Conservation (phyloP, 2,113 vertebrate genomes). For the Spermophilus dauricus region DNA sequence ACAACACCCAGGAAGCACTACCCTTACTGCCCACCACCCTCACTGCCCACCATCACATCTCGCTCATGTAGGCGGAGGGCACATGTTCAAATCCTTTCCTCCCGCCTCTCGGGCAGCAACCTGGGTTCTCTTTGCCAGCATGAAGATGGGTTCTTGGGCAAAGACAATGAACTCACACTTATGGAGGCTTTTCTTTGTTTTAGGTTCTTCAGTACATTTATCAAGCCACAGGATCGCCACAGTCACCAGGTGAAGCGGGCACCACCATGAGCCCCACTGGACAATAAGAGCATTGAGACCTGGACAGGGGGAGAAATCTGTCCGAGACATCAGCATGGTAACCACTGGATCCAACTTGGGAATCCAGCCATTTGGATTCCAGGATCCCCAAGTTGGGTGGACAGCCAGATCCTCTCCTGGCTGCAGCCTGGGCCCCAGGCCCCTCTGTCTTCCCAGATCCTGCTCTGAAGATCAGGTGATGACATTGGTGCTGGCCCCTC, state of each 20-base stretch:
- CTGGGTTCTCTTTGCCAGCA: neutral
- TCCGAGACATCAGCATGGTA: neutral
- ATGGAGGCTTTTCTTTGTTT: neutral
- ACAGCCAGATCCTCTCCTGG: neutral
- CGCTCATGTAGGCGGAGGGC: neutral
- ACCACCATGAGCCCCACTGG: neutral
- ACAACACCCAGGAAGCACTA: rapidly evolving
- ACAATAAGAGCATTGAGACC: neutral
- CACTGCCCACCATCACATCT: rapidly evolving
- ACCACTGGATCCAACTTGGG: neutral
- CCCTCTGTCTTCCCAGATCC: neutral
- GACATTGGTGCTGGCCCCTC: neutral
- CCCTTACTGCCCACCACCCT: rapidly evolving
- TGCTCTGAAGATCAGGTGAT: neutral
- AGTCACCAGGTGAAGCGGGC: neutral
- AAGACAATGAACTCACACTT: neutral
- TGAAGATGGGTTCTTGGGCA: neutral
- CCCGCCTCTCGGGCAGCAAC: neutral
- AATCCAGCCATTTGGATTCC: neutral
- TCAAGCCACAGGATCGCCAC: rapidly evolving
- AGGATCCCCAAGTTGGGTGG: neutral
- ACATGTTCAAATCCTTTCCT: neutral
- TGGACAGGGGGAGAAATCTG: neutral
- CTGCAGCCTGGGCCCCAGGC: rapidly evolving
- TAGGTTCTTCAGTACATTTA: neutral